phyloP scores from a whole-genome alignment of 2,113 vertebrate species.

The Gavia stellata region DNA sequence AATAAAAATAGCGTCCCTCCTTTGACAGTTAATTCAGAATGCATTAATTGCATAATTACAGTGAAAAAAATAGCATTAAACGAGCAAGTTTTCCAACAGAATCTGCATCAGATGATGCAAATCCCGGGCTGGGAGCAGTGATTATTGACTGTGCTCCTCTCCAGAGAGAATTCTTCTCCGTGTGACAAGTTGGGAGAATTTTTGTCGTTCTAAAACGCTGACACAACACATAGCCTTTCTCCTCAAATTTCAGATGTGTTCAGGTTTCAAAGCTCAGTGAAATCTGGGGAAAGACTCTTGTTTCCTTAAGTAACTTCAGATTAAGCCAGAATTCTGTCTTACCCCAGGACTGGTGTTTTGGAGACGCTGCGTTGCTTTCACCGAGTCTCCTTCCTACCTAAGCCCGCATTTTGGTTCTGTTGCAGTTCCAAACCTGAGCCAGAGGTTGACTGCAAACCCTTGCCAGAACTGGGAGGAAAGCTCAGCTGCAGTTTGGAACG shows the following conservation, averaged over 20 bases:
- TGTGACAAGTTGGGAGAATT: neutral
- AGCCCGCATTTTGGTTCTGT: rapidly evolving
- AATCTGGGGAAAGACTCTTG: neutral
- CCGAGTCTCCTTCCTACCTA: neutral
- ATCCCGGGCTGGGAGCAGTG: neutral
- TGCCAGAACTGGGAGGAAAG: neutral
- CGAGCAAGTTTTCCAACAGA: neutral
- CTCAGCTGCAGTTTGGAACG: rapidly evolving
- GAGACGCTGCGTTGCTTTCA: rapidly evolving
- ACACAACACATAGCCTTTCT: neutral
- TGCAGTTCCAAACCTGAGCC: neutral
- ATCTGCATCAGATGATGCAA: neutral
- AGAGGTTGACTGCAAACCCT: neutral
- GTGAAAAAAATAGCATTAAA: neutral
- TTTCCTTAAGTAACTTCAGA: neutral
- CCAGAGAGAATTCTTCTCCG: neutral
- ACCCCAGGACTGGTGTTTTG: neutral
- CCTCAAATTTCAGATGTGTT: rapidly evolving
- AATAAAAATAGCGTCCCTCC: neutral
- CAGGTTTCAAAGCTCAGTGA: neutral
- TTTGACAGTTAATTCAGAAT: neutral
- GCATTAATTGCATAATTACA: neutral
- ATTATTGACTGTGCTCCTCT: neutral
- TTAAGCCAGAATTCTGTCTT: neutral
- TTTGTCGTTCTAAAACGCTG: neutral